Percentiles rank a stretch among this genome's conserved stretches.
These are phyloP conservation scores for Hippocampus mohnikei DNA, from an alignment of 2,113 vertebrate genomes.

Conservation along the genomic window DNA sequence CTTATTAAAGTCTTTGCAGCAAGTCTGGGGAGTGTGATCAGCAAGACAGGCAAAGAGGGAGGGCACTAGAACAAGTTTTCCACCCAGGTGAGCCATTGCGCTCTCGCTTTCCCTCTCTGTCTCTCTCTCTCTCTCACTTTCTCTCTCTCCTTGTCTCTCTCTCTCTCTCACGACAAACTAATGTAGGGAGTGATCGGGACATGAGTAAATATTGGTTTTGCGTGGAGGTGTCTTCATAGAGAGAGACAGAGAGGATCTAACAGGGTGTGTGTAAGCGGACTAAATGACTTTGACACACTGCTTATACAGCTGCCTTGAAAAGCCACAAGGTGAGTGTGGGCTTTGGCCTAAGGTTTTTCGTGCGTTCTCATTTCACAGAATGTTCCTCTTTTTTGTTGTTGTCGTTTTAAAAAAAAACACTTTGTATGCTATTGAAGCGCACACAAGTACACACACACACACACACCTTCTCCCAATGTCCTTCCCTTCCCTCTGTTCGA, in stretches of 20 bases:
- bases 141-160: constrained; percentile 1
- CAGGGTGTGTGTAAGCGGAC: not conserved
- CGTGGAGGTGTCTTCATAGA: constrained; percentile 1
- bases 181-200: constrained; percentile 16
- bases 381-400: not conserved
- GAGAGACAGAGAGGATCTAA: constrained; percentile 2
- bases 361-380: not conserved
- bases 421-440: not conserved
- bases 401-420: not conserved
- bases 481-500: constrained; percentile 23
- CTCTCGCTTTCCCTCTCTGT: not conserved
- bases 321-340: not conserved
- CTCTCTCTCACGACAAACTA: not conserved
- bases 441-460: too few species aligned
- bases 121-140: not conserved
- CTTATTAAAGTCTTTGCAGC: not conserved
- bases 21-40: constrained; percentile 36
- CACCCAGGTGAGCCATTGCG: constrained; percentile 48
- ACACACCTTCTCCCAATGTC: constrained; percentile 10
- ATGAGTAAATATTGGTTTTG: constrained; percentile 28
- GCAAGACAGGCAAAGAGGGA: constrained; percentile 27
- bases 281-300: not conserved
- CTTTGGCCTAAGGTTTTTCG: not conserved
- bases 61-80: constrained; percentile 34
- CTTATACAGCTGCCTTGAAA: not conserved